phyloP scores from a whole-genome alignment of 2,888 invertebrate species.

The Lysandra coridon region DNA sequence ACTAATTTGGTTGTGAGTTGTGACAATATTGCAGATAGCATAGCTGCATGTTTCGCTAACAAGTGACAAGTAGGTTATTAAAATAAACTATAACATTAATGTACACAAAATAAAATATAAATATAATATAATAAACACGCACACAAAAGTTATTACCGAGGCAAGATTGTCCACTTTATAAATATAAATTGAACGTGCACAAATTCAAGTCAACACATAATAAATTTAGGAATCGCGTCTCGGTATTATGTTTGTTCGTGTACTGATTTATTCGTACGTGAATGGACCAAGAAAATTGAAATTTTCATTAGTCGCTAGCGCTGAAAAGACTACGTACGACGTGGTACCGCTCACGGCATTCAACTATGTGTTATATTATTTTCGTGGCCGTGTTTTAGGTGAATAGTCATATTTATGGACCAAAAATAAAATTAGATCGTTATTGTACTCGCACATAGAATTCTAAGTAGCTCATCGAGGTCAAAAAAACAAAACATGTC shows the following conservation, averaged over 20 bases:
- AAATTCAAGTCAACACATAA: conserved; percentile 23
- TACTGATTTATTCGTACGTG: conserved; percentile 41
- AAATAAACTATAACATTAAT: too few species aligned
- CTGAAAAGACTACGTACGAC: conserved; percentile 44
- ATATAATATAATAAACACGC: not conserved
- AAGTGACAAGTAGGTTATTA: not conserved
- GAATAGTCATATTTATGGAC: conserved; percentile 21
- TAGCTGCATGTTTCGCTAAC: not conserved
- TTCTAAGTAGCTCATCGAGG: not conserved
- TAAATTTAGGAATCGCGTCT: conserved; percentile 34
- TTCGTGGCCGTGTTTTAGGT: conserved; percentile 8
- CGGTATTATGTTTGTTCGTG: conserved; percentile 38
- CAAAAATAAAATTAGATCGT: not conserved
- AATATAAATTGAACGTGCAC: conserved; percentile 21
- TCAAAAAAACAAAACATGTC: not conserved
- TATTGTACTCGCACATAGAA: not conserved
- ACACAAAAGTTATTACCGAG: not conserved
- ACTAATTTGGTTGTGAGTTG: too few species aligned
- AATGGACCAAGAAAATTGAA: conserved; percentile 43
- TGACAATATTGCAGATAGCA: not conserved
- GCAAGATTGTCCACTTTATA: conserved; percentile 8
- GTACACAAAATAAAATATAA: too few species aligned
- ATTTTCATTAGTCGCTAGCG: conserved; percentile 42
- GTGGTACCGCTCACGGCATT: conserved; percentile 41
- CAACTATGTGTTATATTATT: conserved; percentile 28